These are phyloP conservation scores for Cephus nigrinus DNA, from an alignment of 2,888 invertebrate species.

Conservation along the genomic window DNA sequence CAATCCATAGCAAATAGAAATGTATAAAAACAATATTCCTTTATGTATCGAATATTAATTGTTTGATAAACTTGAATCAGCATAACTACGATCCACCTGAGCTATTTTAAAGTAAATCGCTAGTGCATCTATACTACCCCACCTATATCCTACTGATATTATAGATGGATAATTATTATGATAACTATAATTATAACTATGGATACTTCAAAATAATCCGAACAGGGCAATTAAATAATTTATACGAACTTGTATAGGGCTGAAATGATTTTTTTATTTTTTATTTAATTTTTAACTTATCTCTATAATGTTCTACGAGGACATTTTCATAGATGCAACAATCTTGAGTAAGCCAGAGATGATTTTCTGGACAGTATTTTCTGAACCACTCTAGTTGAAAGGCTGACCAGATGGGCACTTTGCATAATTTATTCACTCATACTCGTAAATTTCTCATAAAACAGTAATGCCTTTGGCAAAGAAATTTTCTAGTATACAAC, in stretches of 20 bases:
- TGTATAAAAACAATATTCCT: neutral
- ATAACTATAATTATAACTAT: neutral
- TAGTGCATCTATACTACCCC: too few species aligned
- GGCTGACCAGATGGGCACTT: neutral
- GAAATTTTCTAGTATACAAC: neutral
- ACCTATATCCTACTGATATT: neutral
- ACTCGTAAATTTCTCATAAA: neutral
- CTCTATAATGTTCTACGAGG: neutral
- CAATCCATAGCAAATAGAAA: neutral
- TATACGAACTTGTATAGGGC: too few species aligned
- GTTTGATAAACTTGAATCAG: neutral
- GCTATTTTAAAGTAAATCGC: neutral
- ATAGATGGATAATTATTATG: neutral
- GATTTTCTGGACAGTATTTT: neutral
- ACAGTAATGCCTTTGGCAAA: neutral
- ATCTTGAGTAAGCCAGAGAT: neutral
- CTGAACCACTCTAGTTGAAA: neutral
- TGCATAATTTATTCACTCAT: neutral
- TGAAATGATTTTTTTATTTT: neutral
- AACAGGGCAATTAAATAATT: too few species aligned
- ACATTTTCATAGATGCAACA: neutral
- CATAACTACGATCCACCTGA: neutral
- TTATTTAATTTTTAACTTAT: neutral
- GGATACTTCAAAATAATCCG: too few species aligned
- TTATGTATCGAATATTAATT: neutral